Percentiles rank a stretch among this genome's conserved stretches.
phyloP scores from a whole-genome alignment of 2,888 invertebrate genomes.

The Ligdia adustata region DNA sequence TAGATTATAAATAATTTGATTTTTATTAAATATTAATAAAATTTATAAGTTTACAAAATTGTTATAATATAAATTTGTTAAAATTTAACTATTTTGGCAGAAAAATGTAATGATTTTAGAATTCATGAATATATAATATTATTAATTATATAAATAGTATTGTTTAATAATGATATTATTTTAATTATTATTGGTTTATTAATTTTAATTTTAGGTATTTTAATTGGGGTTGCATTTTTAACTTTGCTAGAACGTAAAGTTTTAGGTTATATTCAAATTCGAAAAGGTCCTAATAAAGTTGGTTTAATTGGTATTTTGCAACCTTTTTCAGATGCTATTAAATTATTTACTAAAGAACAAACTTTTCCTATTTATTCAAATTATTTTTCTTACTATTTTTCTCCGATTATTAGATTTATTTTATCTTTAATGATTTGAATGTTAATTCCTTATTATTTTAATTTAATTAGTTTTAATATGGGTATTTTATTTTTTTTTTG shows the following conservation, averaged over 20 bases:
- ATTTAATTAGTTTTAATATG: constrained; percentile 82
- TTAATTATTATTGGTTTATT: constrained; percentile 68
- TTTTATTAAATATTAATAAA: constrained; percentile 47
- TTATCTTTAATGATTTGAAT: constrained; percentile 84
- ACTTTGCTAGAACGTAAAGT: constrained; percentile 89
- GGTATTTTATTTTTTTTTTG: constrained; percentile 86
- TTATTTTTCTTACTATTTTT: constrained; percentile 85
- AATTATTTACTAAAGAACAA: constrained; percentile 88
- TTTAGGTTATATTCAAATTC: constrained; percentile 89
- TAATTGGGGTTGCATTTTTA: constrained; percentile 88
- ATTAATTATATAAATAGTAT: constrained; percentile 82
- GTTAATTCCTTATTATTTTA: constrained; percentile 83
- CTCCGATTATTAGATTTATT: constrained; percentile 84
- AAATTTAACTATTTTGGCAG: constrained; percentile 84
- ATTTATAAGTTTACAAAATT: constrained; percentile 13
- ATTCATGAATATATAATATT: constrained; percentile 84
- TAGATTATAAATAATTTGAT: constrained; percentile 72
- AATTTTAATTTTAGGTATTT: constrained; percentile 84
- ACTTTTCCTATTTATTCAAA: constrained; percentile 83
- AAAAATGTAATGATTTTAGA: constrained; percentile 89
- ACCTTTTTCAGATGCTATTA: constrained; percentile 89
- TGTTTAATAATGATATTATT: constrained; percentile 72
- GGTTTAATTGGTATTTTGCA: constrained; percentile 86
- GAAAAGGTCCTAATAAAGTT: constrained; percentile 89
- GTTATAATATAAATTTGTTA: constrained; percentile 23